Evolutionary conservation across 2,888 invertebrate species (phyloP).

Genomic region (Globia sparganii): DNA sequence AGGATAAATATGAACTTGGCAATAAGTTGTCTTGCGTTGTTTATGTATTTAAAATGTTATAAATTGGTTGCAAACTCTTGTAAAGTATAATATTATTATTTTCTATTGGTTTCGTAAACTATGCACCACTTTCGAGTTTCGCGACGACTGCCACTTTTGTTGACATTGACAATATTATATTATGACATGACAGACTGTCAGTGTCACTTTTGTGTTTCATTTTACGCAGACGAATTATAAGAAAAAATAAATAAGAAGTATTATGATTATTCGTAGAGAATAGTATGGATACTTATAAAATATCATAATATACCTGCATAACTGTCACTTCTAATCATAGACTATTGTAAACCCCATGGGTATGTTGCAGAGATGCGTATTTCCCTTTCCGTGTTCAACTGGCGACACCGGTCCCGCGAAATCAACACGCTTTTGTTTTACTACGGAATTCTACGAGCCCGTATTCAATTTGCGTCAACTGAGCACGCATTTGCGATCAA

Average conservation of each 20-base stretch:
- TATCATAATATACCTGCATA: too few species aligned
- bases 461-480: too few species aligned
- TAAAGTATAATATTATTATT: background rate
- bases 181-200: background rate
- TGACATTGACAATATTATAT: conserved; percentile 49
- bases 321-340: too few species aligned
- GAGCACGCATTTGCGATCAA: too few species aligned
- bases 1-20: background rate
- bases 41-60: background rate
- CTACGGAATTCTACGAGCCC: too few species aligned
- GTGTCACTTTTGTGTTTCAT: conserved; percentile 19
- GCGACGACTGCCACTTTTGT: conserved; percentile 46
- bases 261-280: too few species aligned
- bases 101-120: conserved; percentile 27
- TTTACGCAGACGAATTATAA: background rate
- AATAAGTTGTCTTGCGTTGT: background rate
- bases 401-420: too few species aligned
- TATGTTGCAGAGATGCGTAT: too few species aligned
- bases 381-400: too few species aligned
- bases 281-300: too few species aligned
- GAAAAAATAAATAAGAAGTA: background rate
- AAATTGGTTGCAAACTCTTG: background rate
- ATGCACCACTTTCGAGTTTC: conserved; percentile 20
- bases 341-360: too few species aligned
- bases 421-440: too few species aligned